Conservation (phyloP, 2,888 invertebrate genomes). For the Caenorhabditis sp. region DNA sequence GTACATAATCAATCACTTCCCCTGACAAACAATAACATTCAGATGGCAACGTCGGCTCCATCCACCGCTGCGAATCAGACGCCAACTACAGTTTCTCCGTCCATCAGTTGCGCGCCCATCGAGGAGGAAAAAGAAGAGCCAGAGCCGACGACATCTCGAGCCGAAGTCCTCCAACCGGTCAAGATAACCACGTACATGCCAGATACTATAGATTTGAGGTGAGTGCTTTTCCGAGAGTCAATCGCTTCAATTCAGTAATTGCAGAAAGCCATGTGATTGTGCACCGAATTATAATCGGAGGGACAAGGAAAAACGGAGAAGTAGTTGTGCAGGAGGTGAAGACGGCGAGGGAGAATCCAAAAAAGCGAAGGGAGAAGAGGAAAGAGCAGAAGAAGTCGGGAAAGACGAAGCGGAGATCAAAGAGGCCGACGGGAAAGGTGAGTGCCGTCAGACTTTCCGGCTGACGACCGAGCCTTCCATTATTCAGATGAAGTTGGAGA, state of each 20-base stretch:
- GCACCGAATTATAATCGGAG: constrained; percentile 57
- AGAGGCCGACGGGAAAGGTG: constrained; percentile 9
- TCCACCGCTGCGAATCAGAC: constrained; percentile 53
- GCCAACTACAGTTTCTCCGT: constrained; percentile 50
- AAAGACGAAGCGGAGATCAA: not conserved
- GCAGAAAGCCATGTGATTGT: constrained; percentile 58
- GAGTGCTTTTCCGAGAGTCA: not conserved
- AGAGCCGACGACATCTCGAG: constrained; percentile 46
- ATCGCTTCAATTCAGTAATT: not conserved
- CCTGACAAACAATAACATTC: constrained; percentile 1
- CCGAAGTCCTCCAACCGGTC: constrained; percentile 19
- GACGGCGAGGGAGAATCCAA: constrained; percentile 15
- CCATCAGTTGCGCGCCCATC: constrained; percentile 55
- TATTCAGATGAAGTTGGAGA: constrained; percentile 31
- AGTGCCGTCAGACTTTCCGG: not conserved
- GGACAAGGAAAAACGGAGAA: constrained; percentile 45
- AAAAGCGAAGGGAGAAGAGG: constrained; percentile 13
- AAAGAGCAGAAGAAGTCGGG: constrained; percentile 9
- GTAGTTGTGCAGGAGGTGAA: constrained; percentile 23
- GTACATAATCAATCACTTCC: constrained; percentile 6
- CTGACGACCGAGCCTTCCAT: not conserved
- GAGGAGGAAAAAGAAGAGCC: constrained; percentile 43
- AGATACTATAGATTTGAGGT: constrained; percentile 52
- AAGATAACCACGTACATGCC: constrained; percentile 42
- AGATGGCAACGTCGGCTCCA: constrained; percentile 57